Base-by-base conservation (phyloP, 2,797 vertebrate species). In the Tapera naevia region DNA sequence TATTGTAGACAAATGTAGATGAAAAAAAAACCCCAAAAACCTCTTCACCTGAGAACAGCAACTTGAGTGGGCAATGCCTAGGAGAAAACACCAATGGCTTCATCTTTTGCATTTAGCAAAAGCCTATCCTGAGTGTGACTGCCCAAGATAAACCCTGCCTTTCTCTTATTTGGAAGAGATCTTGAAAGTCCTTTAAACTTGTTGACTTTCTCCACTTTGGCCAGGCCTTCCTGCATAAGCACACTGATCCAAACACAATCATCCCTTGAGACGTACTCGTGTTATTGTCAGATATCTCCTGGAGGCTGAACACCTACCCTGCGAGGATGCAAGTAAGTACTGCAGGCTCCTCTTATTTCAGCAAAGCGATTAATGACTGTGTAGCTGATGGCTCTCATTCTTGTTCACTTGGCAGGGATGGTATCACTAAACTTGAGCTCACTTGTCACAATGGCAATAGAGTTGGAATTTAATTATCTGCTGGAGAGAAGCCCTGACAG, bases 401-500 rank as follows among this genome's bases (percentile, higher is more conserved):
- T 78, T 88, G 58, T 91, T 93, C 19, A 8, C 75, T 88, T 96
- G 94, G 92, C 95, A 94, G 87, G 62, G 72, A 45, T 88, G 91
- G 87, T 62, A 89, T 80, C 93, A 91, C 91, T 94, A 95, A 96
- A 93, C 92, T 89, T 92, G 79, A 95, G 94, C 92, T 97, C 82
- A 46, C 92, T 97, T 95, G 92, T 97, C 93, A 93, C 94, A 95
- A 95, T 93, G 91, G 88, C 85, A 91, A 53, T 86, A n/a, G 81
- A 95, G 67, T 67, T 93, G 92, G 93, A 95, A 96, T 95, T 88
- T 65, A 93, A 93, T 96, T 89, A 95, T 94, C 92, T 94, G 53
- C 88, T 96, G 93, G 94, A 96, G 86, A 92, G 96, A 87, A 95
- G 92, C 92, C 93, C 92, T 94, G 92, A 95, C 95, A 95, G 93